Evolutionary conservation across 1,140 invertebrate genomes (phyloP), one percentile per base, ranked within the genome.

Genomic region (Rhopalosiphum maidis): DNA sequence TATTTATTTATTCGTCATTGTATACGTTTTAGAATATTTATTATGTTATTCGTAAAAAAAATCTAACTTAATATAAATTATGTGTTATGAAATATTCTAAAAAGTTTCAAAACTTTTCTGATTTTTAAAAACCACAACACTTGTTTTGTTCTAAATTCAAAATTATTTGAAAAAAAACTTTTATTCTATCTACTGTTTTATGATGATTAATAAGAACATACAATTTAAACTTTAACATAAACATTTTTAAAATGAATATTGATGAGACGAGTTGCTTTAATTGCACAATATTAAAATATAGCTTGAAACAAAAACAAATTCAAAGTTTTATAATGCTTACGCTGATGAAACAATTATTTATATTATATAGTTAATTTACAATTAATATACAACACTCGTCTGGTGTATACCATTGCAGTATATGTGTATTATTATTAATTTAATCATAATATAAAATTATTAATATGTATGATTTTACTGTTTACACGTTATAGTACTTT

Each of bases 171-270:
- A 37, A 51, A 8, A 30, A 0, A 88, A 54, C n/a, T 88, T 88
- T 88, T 88, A 35, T 88, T 88, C 54, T n/a, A 87, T 87, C 9
- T 30, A 30, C 30, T 48, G 48, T 30, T 46, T 22, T 43, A 18
- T 48, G 25, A 46, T 48, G 5, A 7, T 35, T 54, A 88, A 88
- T 51, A 88, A 88, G n/a, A 51, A 51, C 87, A 35, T 51, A 51
- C 48, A 48, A 54, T 88, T 88, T 88, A 88, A 88, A 88, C 87
- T 88, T 88, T 88, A 35, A 51, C 46, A 54, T 88, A 37, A 35
- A 48, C 46, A 54, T 87, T 87, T 86, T 87, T 9, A 48, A 51
- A 48, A 88, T 88, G 87, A 54, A 88, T 88, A 88, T 88, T 88
- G 46, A 88, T 88, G 87, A 48, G 87, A 48, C 21, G 87, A 48